Evolutionary conservation across 2,888 invertebrate species (phyloP).

Genomic region (Argyresthia albistria): DNA sequence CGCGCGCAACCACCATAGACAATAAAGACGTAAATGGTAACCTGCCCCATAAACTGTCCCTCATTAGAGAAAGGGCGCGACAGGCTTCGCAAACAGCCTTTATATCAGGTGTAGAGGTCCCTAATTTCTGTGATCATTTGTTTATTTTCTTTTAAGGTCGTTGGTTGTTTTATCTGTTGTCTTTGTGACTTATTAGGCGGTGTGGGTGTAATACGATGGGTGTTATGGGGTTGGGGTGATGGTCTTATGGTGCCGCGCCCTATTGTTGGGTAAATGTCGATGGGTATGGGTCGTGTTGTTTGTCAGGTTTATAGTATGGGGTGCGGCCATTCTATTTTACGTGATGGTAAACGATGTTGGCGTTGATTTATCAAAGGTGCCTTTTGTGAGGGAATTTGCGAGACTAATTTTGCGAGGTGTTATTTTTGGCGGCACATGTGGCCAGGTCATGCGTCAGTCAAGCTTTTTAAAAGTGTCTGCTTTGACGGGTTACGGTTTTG

Average conservation of each 20-base stretch:
- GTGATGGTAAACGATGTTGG: conserved; percentile 1
- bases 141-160: conserved; percentile 63
- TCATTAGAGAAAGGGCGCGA: conserved; percentile 66
- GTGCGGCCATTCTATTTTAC: conserved; percentile 33
- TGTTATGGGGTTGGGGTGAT: conserved; percentile 33
- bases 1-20: conserved; percentile 49
- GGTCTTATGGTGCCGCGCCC: conserved; percentile 47
- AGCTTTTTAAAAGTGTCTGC: too few species aligned
- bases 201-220: conserved; percentile 37
- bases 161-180: conserved; percentile 52
- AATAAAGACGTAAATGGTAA: conserved; percentile 59
- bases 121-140: conserved; percentile 59
- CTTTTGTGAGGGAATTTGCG: conserved; percentile 34
- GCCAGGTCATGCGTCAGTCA: too few species aligned
- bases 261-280: conserved; percentile 43
- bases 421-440: too few species aligned
- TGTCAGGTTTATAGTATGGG: conserved; percentile 35
- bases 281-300: conserved; percentile 51
- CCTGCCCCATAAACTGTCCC: conserved; percentile 57
- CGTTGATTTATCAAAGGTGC: conserved; percentile 51
- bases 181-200: conserved; percentile 29
- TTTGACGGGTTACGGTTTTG: too few species aligned
- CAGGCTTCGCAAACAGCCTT: conserved; percentile 47
- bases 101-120: conserved; percentile 46
- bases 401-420: background rate